Percentiles rank a stretch among this genome's conserved stretches.
phyloP scores from a whole-genome alignment of 92 coral and sea anemone species.

The Metridium senile region DNA sequence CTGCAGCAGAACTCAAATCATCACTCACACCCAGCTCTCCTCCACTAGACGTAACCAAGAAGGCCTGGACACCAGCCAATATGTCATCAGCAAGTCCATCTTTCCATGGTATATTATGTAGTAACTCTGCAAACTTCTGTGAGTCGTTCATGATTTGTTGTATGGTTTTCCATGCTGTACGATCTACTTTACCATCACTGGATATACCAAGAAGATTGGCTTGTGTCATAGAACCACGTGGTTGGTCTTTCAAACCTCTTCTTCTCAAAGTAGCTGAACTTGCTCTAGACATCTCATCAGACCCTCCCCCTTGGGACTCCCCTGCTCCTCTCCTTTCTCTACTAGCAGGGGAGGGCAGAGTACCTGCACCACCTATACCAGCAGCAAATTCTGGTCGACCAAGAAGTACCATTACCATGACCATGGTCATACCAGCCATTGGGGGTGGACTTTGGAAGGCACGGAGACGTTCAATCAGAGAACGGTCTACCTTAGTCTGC shows the following conservation, averaged over 20 bases:
- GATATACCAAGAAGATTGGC: conserved; percentile 47
- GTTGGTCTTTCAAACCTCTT: conserved; percentile 33
- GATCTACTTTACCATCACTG: conserved; percentile 90
- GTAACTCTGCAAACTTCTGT: conserved; percentile 85
- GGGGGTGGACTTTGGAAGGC: conserved; percentile 98
- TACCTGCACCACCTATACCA: conserved; percentile 81
- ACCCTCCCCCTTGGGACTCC: conserved; percentile 64
- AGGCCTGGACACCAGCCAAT: conserved; percentile 85
- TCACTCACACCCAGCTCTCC: conserved; percentile 84
- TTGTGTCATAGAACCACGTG: conserved; percentile 38
- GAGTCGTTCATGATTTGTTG: conserved; percentile 97
- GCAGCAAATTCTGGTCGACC: conserved; percentile 95
- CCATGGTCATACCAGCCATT: conserved; percentile 99
- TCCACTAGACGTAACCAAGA: conserved; percentile 78
- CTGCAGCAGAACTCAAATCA: conserved; percentile 74
- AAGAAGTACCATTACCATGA: conserved; percentile 92
- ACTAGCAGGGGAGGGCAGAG: conserved; percentile 45
- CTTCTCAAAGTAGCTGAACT: conserved; percentile 81
- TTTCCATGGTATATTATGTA: conserved; percentile 72
- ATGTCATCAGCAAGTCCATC: conserved; percentile 80
- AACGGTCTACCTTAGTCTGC: conserved; percentile 90
- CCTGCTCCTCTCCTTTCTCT: conserved; percentile 74
- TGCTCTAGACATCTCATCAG: conserved; percentile 87
- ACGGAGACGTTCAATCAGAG: conserved; percentile 87
- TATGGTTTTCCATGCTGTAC: conserved; percentile 92